A percentile compares a stretch with the other conserved stretches of the same genome.
These are phyloP conservation scores for Lomographa bimaculata DNA, from an alignment of 2,888 invertebrate genomes.

Conservation along the genomic window DNA sequence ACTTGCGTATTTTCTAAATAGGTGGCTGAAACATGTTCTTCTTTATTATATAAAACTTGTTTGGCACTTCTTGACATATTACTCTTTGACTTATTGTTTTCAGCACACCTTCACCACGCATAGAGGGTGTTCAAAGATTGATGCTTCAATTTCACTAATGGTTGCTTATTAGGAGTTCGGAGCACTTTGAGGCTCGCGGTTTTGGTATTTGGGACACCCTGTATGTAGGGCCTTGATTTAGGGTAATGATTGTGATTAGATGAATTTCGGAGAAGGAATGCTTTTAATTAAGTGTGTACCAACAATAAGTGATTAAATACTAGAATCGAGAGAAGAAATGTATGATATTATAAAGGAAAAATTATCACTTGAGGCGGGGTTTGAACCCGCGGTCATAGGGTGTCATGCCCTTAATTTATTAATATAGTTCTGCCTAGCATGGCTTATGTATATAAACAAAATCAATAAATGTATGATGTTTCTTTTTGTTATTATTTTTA, in stretches of 20 bases:
- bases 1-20: too few relatives aligned
- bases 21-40: too few relatives aligned
- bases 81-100: conserved; percentile 23
- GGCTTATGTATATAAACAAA: too few relatives aligned
- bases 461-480: too few relatives aligned
- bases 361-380: too few relatives aligned
- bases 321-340: too few relatives aligned
- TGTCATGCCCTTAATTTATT: too few relatives aligned
- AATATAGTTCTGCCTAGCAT: too few relatives aligned
- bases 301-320: background rate
- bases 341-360: too few relatives aligned
- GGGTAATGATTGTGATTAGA: conserved; percentile 25
- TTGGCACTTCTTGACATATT: conserved; percentile 4
- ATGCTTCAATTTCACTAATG: conserved; percentile 64
- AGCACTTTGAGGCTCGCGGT: conserved; percentile 31
- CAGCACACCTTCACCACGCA: conserved; percentile 31
- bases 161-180: conserved; percentile 50
- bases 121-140: conserved; percentile 47
- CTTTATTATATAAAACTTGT: too few relatives aligned
- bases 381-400: too few relatives aligned
- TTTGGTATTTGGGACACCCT: conserved; percentile 29
- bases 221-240: conserved; percentile 24
- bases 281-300: conserved; percentile 4
- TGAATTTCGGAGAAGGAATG: conserved; percentile 1
- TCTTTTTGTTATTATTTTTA: too few relatives aligned